phyloP scores from a whole-genome alignment of 2,888 invertebrate species.

The Steinernema hermaphroditum region DNA sequence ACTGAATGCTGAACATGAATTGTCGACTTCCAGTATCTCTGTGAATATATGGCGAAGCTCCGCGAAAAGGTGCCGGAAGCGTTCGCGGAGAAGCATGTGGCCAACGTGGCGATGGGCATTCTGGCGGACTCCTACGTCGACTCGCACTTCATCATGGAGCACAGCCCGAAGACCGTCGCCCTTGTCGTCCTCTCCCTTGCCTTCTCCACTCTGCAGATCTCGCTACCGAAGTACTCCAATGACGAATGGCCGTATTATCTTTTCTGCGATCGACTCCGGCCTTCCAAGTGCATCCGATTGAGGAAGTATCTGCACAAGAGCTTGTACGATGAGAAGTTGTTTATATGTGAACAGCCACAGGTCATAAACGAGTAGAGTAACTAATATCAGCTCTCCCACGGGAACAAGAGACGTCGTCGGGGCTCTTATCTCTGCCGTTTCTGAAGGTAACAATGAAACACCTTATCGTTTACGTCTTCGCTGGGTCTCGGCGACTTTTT shows the following conservation, averaged over 20 bases:
- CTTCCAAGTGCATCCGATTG: neutral
- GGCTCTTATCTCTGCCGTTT: neutral
- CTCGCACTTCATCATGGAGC: constrained; percentile 1
- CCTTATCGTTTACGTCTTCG: neutral
- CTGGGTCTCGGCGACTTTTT: no score
- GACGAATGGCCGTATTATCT: neutral
- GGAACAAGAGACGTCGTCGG: neutral
- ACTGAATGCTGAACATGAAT: neutral
- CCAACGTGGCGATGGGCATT: neutral
- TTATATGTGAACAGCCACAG: neutral
- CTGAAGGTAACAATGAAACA: neutral
- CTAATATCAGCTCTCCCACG: neutral
- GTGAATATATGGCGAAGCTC: constrained; percentile 8
- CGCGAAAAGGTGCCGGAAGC: neutral
- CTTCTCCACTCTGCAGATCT: neutral
- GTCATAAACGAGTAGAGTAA: neutral
- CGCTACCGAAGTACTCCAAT: constrained; percentile 7
- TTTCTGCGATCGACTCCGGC: neutral
- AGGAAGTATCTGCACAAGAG: neutral
- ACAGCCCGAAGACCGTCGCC: constrained; percentile 31
- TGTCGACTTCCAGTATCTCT: neutral
- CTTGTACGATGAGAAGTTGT: neutral
- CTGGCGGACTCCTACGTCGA: constrained; percentile 19
- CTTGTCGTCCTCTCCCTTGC: constrained; percentile 9
- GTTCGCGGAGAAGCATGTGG: constrained; percentile 2